These are phyloP conservation scores for Elgaria multicarinata DNA, from an alignment of 2,113 vertebrate species.

Conservation along the genomic window DNA sequence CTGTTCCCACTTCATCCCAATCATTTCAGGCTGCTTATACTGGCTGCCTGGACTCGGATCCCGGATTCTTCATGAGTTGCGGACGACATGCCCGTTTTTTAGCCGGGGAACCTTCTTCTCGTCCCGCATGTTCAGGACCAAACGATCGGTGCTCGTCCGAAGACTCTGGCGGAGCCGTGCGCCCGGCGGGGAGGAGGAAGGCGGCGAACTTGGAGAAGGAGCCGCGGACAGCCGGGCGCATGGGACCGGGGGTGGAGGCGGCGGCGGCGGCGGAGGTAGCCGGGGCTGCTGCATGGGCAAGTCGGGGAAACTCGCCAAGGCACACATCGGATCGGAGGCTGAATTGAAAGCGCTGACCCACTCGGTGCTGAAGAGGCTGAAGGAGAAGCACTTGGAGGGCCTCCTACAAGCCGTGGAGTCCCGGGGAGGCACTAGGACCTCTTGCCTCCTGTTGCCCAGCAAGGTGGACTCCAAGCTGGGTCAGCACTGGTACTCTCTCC, in stretches of 20 bases:
- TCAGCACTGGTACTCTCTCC: constrained; percentile 89
- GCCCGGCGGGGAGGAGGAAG: constrained; percentile 89
- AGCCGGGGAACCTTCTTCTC: constrained; percentile 91
- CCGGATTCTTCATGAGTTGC: constrained; percentile 98
- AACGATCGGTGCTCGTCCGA: constrained; percentile 97
- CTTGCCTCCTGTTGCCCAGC: constrained; percentile 89
- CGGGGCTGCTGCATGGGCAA: constrained; percentile 92
- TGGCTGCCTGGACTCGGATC: constrained; percentile 87
- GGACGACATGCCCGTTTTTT: constrained; percentile 96
- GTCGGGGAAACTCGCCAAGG: constrained; percentile 82
- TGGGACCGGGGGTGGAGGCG: constrained; percentile 75
- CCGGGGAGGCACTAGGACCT: constrained; percentile 89
- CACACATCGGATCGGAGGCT: constrained; percentile 81
- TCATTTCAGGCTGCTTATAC: constrained; percentile 74
- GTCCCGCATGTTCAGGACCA: constrained; percentile 99
- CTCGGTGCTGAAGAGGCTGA: constrained; percentile 91
- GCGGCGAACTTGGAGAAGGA: constrained; percentile 66
- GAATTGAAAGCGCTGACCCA: constrained; percentile 94
- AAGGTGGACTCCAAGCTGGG: constrained; percentile 90
- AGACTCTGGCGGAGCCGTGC: constrained; percentile 97
- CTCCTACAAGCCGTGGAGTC: constrained; percentile 94
- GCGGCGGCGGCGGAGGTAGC: constrained; percentile 83
- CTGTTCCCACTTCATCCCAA: constrained; percentile 63
- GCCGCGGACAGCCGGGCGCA: constrained; percentile 81
- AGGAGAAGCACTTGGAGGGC: constrained; percentile 94